A percentile compares a stretch with the other conserved stretches of the same genome.
Evolutionary conservation across 2,888 invertebrate genomes (phyloP).

Genomic region (Caenorhabditis parvicauda): DNA sequence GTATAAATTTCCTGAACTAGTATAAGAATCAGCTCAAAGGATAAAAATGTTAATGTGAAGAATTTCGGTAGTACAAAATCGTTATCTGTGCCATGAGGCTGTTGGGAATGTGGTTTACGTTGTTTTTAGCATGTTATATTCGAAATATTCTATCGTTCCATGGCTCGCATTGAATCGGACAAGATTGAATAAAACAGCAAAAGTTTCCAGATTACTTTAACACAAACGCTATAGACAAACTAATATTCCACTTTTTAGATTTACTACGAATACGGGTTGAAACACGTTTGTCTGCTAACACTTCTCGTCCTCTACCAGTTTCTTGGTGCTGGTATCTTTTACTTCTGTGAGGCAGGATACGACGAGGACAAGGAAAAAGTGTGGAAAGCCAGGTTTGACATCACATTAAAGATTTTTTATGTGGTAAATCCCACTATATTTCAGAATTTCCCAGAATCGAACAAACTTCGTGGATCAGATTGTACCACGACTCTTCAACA

Average conservation of each 20-base stretch:
- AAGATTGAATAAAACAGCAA: too few species aligned
- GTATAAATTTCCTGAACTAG: constrained; percentile 3
- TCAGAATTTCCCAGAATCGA: constrained; percentile 35
- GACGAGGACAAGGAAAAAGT: constrained; percentile 36
- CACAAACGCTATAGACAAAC: too few species aligned
- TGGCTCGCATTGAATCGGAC: too few species aligned
- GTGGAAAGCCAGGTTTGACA: constrained; percentile 26
- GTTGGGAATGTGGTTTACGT: too few species aligned
- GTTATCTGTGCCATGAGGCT: too few species aligned
- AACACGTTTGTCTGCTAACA: constrained; percentile 41
- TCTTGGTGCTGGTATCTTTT: constrained; percentile 47
- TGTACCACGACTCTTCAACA: constrained; percentile 54
- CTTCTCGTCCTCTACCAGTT: constrained; percentile 48
- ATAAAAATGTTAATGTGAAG: too few species aligned
- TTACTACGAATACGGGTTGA: constrained; percentile 52
- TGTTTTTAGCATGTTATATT: neutral
- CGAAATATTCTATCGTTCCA: neutral
- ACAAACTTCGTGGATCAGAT: constrained; percentile 40
- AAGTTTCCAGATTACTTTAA: neutral
- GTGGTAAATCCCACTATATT: neutral
- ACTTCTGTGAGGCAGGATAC: constrained; percentile 39
- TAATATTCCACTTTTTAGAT: constrained; percentile 16
- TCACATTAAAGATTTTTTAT: neutral
- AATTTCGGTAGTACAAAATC: too few species aligned
- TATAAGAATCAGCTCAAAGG: too few species aligned